phyloP scores from a whole-genome alignment of 2,797 vertebrate genomes.

The Emys orbicularis region DNA sequence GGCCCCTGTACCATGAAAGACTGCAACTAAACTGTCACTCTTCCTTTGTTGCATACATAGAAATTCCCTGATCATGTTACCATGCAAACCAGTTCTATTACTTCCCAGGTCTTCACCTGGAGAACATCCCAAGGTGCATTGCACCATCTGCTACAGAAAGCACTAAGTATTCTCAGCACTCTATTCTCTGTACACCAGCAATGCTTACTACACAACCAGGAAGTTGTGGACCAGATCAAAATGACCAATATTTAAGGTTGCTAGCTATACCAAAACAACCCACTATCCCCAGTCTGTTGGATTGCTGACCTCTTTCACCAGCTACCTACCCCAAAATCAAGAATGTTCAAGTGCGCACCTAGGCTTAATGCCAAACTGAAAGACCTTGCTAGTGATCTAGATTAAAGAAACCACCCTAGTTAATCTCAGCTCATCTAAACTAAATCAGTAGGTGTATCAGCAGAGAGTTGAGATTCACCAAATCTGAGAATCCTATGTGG shows the following conservation, averaged over 20 bases:
- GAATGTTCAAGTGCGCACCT: neutral
- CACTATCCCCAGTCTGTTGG: neutral
- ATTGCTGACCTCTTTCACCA: neutral
- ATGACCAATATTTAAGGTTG: neutral
- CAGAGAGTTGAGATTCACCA: neutral
- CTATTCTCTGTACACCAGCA: neutral
- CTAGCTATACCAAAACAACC: neutral
- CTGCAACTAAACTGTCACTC: no score
- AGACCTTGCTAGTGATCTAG: neutral
- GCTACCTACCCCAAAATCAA: neutral
- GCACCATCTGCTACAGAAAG: neutral
- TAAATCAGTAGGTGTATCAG: neutral
- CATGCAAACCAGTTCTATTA: neutral
- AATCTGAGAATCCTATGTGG: neutral
- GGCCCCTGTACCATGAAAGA: no score
- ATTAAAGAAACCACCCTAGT: neutral
- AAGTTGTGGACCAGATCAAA: neutral
- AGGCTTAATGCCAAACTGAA: neutral
- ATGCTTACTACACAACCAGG: neutral
- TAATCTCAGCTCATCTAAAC: neutral
- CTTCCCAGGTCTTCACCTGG: neutral
- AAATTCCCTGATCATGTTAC: neutral
- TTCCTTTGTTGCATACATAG: no score
- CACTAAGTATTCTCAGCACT: neutral
- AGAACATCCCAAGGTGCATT: neutral